Evolutionary conservation across 2,888 invertebrate species (phyloP), one percentile per base, ranked within the genome.

Genomic region (Osmoderma eremita): DNA sequence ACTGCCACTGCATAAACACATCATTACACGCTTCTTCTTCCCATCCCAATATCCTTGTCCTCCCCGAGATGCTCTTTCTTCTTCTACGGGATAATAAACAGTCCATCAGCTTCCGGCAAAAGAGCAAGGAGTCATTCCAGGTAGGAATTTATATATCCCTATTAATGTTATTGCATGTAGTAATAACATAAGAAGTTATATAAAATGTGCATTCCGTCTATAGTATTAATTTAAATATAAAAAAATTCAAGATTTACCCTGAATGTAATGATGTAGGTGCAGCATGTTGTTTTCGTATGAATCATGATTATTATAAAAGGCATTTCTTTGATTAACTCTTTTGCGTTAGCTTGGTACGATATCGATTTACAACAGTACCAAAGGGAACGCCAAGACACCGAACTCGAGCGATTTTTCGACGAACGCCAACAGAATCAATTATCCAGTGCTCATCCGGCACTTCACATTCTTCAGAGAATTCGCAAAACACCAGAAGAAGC

Each of bases 331-430:
- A 58, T 30, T 4, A 39, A n/a, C 41, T 18, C n/a, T 6, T 68
- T 65, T 45, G 50, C 75, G 79, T 74, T 83, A 92, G 95, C 95
- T 77, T 96, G 95, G 95, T 96, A 96, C 86, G 95, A 96, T 85
- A 87, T 88, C 79, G 95, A 93, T 81, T 88, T 94, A 80, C 86
- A 91, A 73, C 89, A 90, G 80, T 95, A 94, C 83, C 95, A 95
- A 83, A 87, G 88, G 80, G 91, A 91, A 75, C 90, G 94, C 73
- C 85, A 88, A 81, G 92, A 91, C 76, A 92, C 91, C 64, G 95
- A 96, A 83, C 85, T 95, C 76, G 94, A 94, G 81, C 90, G 91
- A 81, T 90, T 93, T 53, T 95, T 95, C 80, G 94, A 94, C 78
- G 95, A 95, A 81, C 89, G 94, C 72, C 87, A 88, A 74, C 90